phyloP scores from a whole-genome alignment of 2,113 vertebrate genomes.

The Anser cygnoides region DNA sequence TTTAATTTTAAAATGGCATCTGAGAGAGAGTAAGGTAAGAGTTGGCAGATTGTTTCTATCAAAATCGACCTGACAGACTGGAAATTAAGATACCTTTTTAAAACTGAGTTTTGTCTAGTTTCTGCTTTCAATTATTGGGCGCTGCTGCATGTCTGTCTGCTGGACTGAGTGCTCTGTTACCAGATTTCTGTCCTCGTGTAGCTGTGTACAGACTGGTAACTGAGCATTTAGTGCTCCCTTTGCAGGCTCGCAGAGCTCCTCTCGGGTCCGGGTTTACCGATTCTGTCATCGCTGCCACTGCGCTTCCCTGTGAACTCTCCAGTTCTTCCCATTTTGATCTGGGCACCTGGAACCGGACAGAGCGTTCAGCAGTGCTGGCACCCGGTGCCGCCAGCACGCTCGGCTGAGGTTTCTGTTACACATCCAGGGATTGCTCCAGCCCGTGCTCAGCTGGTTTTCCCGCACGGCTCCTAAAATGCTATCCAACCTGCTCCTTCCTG shows the following conservation, averaged over 20 bases:
- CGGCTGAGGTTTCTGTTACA: background rate
- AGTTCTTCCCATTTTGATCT: conserved; percentile 4
- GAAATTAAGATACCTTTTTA: background rate
- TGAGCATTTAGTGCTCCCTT: background rate
- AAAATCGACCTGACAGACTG: background rate
- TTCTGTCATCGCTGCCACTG: background rate
- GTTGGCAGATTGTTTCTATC: background rate
- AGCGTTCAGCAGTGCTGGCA: background rate
- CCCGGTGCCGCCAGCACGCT: background rate
- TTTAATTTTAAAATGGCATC: background rate
- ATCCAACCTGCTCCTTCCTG: background rate
- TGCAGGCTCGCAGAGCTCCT: conserved; percentile 40
- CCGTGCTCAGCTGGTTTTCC: background rate
- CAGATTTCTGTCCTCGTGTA: background rate
- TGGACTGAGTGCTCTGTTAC: background rate
- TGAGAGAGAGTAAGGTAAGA: background rate
- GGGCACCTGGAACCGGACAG: background rate
- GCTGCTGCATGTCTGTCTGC: background rate
- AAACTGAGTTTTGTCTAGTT: background rate
- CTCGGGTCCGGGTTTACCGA: background rate
- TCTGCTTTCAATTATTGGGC: conserved; percentile 26
- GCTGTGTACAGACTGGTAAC: background rate
- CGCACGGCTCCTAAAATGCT: background rate
- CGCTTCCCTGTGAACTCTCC: background rate
- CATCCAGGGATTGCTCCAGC: conserved; percentile 8